Evolutionary conservation across 1,140 invertebrate genomes (phyloP).

Genomic region (Halesus radiatus): DNA sequence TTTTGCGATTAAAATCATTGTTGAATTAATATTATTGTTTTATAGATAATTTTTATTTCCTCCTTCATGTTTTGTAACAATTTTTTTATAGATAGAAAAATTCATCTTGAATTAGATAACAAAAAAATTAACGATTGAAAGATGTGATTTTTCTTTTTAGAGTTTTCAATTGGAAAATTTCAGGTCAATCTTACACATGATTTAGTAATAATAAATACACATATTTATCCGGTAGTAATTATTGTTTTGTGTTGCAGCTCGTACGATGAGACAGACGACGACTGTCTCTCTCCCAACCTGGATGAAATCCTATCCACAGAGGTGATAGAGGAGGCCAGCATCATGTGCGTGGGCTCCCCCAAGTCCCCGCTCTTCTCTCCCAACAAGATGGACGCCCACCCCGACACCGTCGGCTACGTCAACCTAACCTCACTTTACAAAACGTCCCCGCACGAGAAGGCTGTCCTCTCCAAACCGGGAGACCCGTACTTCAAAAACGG

Average conservation of each 20-base stretch:
- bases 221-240: too few relatives aligned
- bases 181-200: too few relatives aligned
- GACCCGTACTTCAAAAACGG: slow-evolving; percentile 61
- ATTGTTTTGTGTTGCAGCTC: slow-evolving; percentile 65
- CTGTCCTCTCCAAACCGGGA: slow-evolving; percentile 59
- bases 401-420: slow-evolving; percentile 61
- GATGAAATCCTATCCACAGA: slow-evolving; percentile 72
- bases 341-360: slow-evolving; percentile 52
- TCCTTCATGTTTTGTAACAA: too few relatives aligned
- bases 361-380: slow-evolving; percentile 21
- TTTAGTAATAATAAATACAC: too few relatives aligned
- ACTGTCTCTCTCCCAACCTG: slow-evolving; percentile 74
- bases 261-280: slow-evolving; percentile 76
- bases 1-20: too few relatives aligned
- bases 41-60: too few relatives aligned
- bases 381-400: slow-evolving; percentile 45
- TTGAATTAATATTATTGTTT: too few relatives aligned
- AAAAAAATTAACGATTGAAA: too few relatives aligned
- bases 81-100: too few relatives aligned
- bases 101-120: too few relatives aligned
- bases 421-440: slow-evolving; percentile 69
- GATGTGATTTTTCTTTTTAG: too few relatives aligned
- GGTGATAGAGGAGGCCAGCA: slow-evolving; percentile 67
- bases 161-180: too few relatives aligned
- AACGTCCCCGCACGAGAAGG: slow-evolving; percentile 56